Base-by-base conservation (phyloP, 2,888 invertebrate genomes). In the Synergus japonicus region DNA sequence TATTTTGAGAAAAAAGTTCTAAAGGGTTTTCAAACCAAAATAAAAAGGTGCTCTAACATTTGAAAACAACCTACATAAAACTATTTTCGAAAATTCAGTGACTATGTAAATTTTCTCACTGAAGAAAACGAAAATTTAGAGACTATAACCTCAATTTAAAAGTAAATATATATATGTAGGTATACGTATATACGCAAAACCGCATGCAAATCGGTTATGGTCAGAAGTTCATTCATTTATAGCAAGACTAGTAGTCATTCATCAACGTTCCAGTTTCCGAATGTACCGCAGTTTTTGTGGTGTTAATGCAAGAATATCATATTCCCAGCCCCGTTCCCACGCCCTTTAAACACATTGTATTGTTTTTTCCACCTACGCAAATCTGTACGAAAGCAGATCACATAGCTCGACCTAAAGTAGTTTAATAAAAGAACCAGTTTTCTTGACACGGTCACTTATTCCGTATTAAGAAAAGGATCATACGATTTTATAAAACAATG, bases 401-500 rank as follows among this genome's bases (percentile, higher is more conserved):
- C 37, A 22, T 73, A 54, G 73, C 46, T 69, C 46, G 69, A 69
- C 49, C 69, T 49, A 69, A 49, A 69, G 49, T 46, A 49, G 69
- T 69, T 60, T 73, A 73, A 73, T 29, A 73, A 67, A 73, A 46
- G 54, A 46, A 37, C 69, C 54, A n/a, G 49, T 73, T 54, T 73
- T 73, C 73, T 73, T 73, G 73, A 73, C 73, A 73, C 73, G 73
- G 73, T 54, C 73, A 73, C 73, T 73, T 73, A 54, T 73, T 73
- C 73, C 73, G 49, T 54, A 54, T 73, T 73, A 10, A 54, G 73
- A 73, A 73, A 41, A 54, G 54, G 54, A 54, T 73, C 73, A 49
- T 54, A 73, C 54, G 54, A 73, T 54, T 73, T 73, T 73, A 73
- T 37, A 73, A 73, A 73, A 73, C 73, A 73, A 73, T 54, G 37